Base-by-base conservation (phyloP, 2,888 invertebrate species). In the Synanthedon formicaeformis region DNA sequence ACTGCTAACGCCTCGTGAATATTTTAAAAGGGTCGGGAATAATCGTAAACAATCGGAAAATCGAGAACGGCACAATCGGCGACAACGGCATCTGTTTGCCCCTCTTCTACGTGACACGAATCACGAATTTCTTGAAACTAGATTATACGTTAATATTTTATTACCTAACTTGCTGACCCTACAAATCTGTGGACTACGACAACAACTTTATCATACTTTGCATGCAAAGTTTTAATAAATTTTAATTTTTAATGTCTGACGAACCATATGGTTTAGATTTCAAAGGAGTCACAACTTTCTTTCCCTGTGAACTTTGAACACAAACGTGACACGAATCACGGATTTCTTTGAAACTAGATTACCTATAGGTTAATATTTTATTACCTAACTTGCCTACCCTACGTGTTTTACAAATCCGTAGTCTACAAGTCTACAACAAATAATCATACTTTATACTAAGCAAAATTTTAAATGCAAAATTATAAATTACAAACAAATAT, bases 21-120 rank as follows among this genome's bases (percentile, higher is more conserved):
- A 57, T 57, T 56, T 58, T 54, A 58, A 56, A 55, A 53, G 58
- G 55, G 52, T 23, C 54, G 53, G 53, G 41, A 56, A 60, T 53
- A 56, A 54, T 54, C 53, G 56, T 60, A 61, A 63, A 60, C 59
- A 61, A 63, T 62, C 57, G 55, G 52, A 50, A 55, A 57, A 57
- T 55, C 56, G 54, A 48, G 54, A 53, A 55, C 53, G 52, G 53
- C 55, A 55, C 54, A 53, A 54, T 52, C 54, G 55, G 59, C 56
- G 54, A 57, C 45, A 55, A 54, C 18, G 57, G 51, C 60, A 57
- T 58, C 57, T 60, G 60, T 59, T 58, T 54, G 51, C 51, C 49
- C 53, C 45, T 23, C 49, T n/a, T 8, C 53, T 57, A 60, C 62
- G 59, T 60, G 62, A 56, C 56, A 27, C 34, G 58, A 56, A 56